Percentiles rank a stretch among this genome's conserved stretches.
Evolutionary conservation across 2,797 vertebrate genomes (phyloP).

Genomic region (Distichodus sexfasciatus): DNA sequence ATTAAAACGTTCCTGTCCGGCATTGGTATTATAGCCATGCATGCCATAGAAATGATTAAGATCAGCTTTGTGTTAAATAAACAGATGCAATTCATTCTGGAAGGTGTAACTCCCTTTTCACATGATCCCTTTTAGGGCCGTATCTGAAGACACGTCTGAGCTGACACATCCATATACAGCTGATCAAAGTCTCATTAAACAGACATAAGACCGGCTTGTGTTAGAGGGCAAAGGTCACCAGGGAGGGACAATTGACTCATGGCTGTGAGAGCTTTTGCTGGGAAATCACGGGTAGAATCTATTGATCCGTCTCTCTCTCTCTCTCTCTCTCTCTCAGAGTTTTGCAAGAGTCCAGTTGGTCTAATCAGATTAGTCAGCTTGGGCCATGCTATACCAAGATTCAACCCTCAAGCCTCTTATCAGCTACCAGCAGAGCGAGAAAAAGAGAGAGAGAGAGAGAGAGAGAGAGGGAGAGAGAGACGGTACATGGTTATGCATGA

Average conservation of each 20-base stretch:
- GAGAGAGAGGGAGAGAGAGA: background rate
- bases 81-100: background rate
- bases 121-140: background rate
- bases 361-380: slow-evolving; percentile 78
- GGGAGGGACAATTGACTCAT: background rate
- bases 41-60: no score
- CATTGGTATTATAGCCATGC: no score
- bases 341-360: slow-evolving; percentile 59
- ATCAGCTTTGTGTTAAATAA: no score
- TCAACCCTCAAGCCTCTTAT: slow-evolving; percentile 73
- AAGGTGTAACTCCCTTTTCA: background rate
- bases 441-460: background rate
- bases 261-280: background rate
- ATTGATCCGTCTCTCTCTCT: background rate
- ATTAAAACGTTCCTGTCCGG: no score
- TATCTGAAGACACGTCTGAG: background rate
- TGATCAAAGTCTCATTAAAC: background rate
- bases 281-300: background rate
- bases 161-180: no score
- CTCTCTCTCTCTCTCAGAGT: slow-evolving; percentile 33
- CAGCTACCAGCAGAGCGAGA: slow-evolving; percentile 25
- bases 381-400: slow-evolving; percentile 72
- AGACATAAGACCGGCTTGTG: background rate
- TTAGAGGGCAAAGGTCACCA: background rate
- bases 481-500: background rate